A percentile compares a stretch with the other conserved stretches of the same genome.
These are phyloP conservation scores for Hyles vespertilio DNA, from an alignment of 1,140 invertebrate species.

Conservation along the genomic window DNA sequence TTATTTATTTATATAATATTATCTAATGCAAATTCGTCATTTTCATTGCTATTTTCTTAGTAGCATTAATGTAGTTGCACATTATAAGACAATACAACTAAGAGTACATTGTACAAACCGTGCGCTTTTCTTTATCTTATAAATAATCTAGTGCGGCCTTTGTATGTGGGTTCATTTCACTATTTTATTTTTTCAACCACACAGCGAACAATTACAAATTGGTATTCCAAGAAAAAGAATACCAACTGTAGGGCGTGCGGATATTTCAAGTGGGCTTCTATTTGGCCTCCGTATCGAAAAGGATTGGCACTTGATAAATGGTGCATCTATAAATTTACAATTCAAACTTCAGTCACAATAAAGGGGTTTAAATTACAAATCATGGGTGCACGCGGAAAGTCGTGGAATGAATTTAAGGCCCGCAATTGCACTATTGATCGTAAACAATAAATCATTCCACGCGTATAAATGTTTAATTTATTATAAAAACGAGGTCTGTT, in stretches of 20 bases:
- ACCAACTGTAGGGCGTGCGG: neutral
- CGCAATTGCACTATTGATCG: conserved; percentile 30
- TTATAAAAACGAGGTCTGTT: conserved; percentile 24
- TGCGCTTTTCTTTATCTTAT: no score
- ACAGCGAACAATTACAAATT: conserved; percentile 4
- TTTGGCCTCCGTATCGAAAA: conserved; percentile 21
- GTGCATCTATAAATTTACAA: conserved; percentile 42
- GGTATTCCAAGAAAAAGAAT: conserved; percentile 1
- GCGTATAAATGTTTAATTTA: conserved; percentile 39
- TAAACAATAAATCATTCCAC: conserved; percentile 35
- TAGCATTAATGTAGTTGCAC: no score
- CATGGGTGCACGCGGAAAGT: conserved; percentile 24
- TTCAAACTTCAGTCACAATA: conserved; percentile 45
- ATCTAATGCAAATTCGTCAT: no score
- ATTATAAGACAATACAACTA: no score
- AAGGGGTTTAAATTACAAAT: conserved; percentile 50
- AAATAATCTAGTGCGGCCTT: no score
- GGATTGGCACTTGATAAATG: conserved; percentile 37
- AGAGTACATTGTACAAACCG: no score
- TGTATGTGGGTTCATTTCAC: no score
- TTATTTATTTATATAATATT: no score
- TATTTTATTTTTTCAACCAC: neutral
- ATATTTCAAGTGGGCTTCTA: conserved; percentile 1
- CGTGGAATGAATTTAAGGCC: conserved; percentile 41
- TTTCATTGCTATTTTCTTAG: no score